Conservation (phyloP, 1,140 invertebrate species). For the Archivesica marissinica region DNA sequence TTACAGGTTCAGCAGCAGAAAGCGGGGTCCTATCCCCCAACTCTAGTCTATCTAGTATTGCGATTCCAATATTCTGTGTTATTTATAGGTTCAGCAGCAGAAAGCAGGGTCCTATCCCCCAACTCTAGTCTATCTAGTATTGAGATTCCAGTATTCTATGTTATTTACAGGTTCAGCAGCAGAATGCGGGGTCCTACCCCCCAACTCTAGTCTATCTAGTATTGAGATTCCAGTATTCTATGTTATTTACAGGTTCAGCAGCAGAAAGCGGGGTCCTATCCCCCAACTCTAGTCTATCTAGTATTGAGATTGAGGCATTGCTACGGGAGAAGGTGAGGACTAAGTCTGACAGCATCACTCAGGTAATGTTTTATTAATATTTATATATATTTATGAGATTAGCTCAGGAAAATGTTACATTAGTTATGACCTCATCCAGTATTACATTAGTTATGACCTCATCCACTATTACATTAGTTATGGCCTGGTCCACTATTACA, state of each 20-base stretch:
- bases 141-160: slow-evolving; percentile 67
- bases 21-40: slow-evolving; percentile 59
- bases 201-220: slow-evolving; percentile 75
- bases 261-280: slow-evolving; percentile 53
- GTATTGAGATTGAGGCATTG: slow-evolving; percentile 79
- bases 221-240: slow-evolving; percentile 72
- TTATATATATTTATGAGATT: too few relatives aligned
- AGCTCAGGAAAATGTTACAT: too few relatives aligned
- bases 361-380: slow-evolving; percentile 61
- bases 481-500: too few relatives aligned
- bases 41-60: slow-evolving; percentile 46
- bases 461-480: too few relatives aligned
- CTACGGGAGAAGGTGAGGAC: slow-evolving; percentile 77
- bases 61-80: neutral
- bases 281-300: slow-evolving; percentile 74
- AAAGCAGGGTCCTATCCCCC: slow-evolving; percentile 50
- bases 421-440: too few relatives aligned
- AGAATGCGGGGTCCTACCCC: slow-evolving; percentile 52
- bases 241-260: slow-evolving; percentile 36
- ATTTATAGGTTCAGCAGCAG: slow-evolving; percentile 48
- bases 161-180: slow-evolving; percentile 40
- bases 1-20: slow-evolving; percentile 53
- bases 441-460: too few relatives aligned
- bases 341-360: slow-evolving; percentile 77
- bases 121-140: slow-evolving; percentile 77